Base-by-base conservation (phyloP, 1,140 invertebrate genomes). In the Pissodes strobi region DNA sequence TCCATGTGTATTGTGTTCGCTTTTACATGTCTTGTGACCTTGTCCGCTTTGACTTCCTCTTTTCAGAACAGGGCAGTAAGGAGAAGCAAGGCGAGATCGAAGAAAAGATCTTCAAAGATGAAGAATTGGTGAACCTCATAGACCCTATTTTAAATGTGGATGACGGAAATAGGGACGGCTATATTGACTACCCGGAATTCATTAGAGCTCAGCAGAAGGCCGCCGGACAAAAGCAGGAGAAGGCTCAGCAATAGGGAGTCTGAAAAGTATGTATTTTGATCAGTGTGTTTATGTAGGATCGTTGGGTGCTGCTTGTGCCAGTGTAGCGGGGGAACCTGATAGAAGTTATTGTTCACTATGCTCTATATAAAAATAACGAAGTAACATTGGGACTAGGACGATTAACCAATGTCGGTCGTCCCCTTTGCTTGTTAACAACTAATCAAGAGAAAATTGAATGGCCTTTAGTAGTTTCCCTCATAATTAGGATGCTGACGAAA, bases 121-220 rank as follows among this genome's bases (percentile, higher is more conserved):
- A 92, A 6, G 95, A 98, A 80, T 79, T 98, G 12, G 80, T 87
- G 0, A 86, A 88, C 57, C 86, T 98, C 71, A 97, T 98, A 68
- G 95, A 98, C 80, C 93, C 93, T 0, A 97, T 98, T 70, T 79
- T 98, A 25, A 86, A 87, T 67, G 93, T 94, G 82, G 95, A 98
- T 78, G 96, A 98, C 77, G 82, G 85, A 27, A 95, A 97, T 79
- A 83, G 84, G 61, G 95, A 98, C 78, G 95, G 95, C 2, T 98
- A 87, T 74, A 97, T 98, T 58, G 94, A 97, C 81, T 98, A 98
- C 80, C 89, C 92, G 0, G 95, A 98, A 82, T 98, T 98, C 79
- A 88, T 95, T 19, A 86, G 86, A 66, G 93, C 94, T 3, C 94
- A 96, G 78, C 87, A 93, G 72, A 92, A 93, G 76, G 88, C 51